A percentile compares a stretch with the other conserved stretches of the same genome.
phyloP scores from a whole-genome alignment of 2,113 vertebrate genomes.

The Datnioides undecimradiatus region DNA sequence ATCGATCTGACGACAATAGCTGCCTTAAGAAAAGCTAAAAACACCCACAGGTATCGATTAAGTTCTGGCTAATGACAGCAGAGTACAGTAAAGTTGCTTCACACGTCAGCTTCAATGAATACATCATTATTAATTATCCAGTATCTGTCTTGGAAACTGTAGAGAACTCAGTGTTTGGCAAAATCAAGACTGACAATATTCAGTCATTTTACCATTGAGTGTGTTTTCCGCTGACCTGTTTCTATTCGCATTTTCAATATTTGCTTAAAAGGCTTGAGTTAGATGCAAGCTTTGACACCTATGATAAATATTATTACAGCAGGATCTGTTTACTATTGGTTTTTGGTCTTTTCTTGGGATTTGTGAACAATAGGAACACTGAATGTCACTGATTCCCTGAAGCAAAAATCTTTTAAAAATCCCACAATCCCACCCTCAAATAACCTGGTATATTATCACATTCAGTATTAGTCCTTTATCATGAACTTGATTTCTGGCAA shows the following conservation, averaged over 20 bases:
- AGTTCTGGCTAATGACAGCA: background rate
- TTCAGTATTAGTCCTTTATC: background rate
- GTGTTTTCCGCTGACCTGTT: background rate
- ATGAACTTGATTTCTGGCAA: constrained; percentile 8
- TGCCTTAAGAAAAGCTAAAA: background rate
- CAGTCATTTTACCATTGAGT: background rate
- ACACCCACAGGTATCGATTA: background rate
- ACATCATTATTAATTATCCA: background rate
- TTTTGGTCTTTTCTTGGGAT: background rate
- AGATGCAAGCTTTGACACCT: background rate
- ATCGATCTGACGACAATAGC: background rate
- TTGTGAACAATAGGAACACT: background rate
- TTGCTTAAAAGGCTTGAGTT: too few relatives aligned
- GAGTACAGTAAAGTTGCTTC: background rate
- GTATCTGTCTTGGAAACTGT: background rate
- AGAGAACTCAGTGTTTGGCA: accelerated
- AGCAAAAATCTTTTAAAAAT: background rate
- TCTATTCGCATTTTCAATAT: too few relatives aligned
- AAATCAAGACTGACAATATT: background rate
- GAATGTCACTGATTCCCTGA: background rate
- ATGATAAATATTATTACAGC: too few relatives aligned
- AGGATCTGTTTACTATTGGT: background rate
- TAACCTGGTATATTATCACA: background rate
- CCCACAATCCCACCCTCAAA: background rate
- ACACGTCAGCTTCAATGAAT: background rate